Evolutionary conservation across 2,888 invertebrate species (phyloP), one percentile per base, ranked within the genome.

Genomic region (Polydrusus cervinus): DNA sequence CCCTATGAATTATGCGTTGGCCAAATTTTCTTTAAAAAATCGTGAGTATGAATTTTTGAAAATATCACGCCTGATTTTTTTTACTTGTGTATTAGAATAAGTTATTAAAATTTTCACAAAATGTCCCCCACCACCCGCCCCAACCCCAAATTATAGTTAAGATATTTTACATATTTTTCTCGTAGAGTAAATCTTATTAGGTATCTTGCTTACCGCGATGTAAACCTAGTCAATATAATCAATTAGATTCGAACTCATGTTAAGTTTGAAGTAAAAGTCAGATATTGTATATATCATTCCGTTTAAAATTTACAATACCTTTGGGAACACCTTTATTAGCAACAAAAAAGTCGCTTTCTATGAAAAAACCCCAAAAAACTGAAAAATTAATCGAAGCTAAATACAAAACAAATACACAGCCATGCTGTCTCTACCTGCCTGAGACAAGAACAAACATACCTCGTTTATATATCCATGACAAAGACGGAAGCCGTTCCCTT

Each of bases 401-500:
- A 43, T 11, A 25, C 18, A 55, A 71, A 74, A 74, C 61, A 74
- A 68, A 74, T 47, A 74, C 65, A 64, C 70, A 74, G 74, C 74
- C 74, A 74, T 74, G 43, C 62, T 74, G 64, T 34, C 40, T 68
- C 57, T 51, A 60, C 65, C 61, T 62, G 71, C 13, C 34, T n/a
- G 16, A 9, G 49, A 74, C 45, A 68, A 62, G 40, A 62, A 68
- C 34, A 40, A 16, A 13, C 16, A 43, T 45, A 57, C 16, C 34
- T 16, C 14, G 10, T 38, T 38, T 57, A 62, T 25, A 13, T 38
- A 25, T 51, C 20, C 43, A 11, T 20, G 49, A 49, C 8, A 49
- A 38, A 65, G 25, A 69, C 16, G 30, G 65, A 57, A 69, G 11
- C 2, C 16, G 9, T 34, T 38, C 16, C 14, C 16, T 38, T 38